These are phyloP conservation scores for Saccostrea echinata DNA, from an alignment of 1,140 invertebrate species.

Conservation along the genomic window DNA sequence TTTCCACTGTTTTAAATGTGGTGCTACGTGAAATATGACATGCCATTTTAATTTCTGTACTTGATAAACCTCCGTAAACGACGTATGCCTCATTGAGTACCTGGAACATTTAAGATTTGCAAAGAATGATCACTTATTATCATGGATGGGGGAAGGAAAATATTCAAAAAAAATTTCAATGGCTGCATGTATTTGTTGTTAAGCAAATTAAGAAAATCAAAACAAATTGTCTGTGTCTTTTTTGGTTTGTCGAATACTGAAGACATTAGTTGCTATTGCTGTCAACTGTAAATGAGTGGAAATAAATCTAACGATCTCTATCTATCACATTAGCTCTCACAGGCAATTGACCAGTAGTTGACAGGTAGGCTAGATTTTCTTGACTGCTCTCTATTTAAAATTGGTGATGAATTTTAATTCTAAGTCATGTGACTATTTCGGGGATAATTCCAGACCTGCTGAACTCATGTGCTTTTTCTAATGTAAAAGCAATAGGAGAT, in stretches of 20 bases:
- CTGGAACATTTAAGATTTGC: neutral
- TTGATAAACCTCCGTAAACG: neutral
- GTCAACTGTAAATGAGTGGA: neutral
- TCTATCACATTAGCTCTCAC: neutral
- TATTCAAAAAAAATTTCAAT: neutral
- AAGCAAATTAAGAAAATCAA: neutral
- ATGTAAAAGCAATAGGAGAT: neutral
- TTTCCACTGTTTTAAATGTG: conserved; percentile 11
- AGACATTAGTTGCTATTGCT: neutral
- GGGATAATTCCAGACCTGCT: too few relatives aligned
- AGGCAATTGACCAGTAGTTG: neutral
- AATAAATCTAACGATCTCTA: neutral
- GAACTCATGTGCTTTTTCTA: neutral
- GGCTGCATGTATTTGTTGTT: neutral
- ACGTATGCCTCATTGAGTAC: conserved; percentile 33
- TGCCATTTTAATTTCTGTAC: conserved; percentile 24
- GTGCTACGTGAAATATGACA: conserved; percentile 27
- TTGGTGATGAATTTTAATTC: neutral
- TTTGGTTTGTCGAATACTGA: neutral
- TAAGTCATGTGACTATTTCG: neutral
- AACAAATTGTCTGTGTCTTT: neutral
- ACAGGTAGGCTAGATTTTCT: neutral
- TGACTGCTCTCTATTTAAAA: neutral
- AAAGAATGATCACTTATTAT: conserved; percentile 22
- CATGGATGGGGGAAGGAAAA: neutral